A percentile compares a stretch with the other conserved stretches of the same genome.
Evolutionary conservation across 2,797 vertebrate genomes (phyloP).

Genomic region (Sciurus vulgaris): DNA sequence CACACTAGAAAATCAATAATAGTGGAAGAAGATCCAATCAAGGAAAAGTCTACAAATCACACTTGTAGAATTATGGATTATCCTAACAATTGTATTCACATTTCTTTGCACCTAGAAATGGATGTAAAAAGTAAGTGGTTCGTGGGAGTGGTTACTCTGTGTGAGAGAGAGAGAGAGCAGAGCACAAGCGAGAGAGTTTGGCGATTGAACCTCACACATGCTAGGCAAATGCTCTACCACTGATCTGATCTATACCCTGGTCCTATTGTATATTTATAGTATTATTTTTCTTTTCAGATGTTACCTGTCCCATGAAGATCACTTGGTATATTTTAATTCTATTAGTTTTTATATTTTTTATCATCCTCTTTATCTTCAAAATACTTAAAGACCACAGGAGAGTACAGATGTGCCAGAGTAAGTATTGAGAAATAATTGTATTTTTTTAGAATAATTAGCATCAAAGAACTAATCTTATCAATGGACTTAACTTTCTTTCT

Average conservation of each 20-base stretch:
- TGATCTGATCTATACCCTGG: neutral
- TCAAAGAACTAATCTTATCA: neutral
- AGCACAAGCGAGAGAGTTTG: too few species aligned
- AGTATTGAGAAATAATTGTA: conserved; percentile 72
- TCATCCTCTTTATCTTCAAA: conserved; percentile 84
- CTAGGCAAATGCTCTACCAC: neutral
- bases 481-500: neutral
- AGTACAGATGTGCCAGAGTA: conserved; percentile 73
- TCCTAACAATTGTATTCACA: conserved; percentile 77
- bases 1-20: conserved; percentile 54
- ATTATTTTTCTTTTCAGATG: conserved; percentile 86
- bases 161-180: too few species aligned
- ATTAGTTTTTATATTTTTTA: conserved; percentile 87
- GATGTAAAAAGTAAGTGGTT: conserved; percentile 84
- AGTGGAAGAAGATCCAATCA: neutral
- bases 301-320: conserved; percentile 85
- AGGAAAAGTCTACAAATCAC: conserved; percentile 71
- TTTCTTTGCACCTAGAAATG: conserved; percentile 84
- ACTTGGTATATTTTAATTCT: conserved; percentile 91
- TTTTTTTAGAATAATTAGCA: neutral
- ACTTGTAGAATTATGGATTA: conserved; percentile 82
- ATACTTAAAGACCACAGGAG: conserved; percentile 83
- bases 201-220: neutral
- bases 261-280: conserved; percentile 36
- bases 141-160: fast-evolving